Percentiles rank a stretch among this genome's conserved stretches.
Evolutionary conservation across 2,888 invertebrate genomes (phyloP).

Genomic region (Orthonychiurus folsomi): DNA sequence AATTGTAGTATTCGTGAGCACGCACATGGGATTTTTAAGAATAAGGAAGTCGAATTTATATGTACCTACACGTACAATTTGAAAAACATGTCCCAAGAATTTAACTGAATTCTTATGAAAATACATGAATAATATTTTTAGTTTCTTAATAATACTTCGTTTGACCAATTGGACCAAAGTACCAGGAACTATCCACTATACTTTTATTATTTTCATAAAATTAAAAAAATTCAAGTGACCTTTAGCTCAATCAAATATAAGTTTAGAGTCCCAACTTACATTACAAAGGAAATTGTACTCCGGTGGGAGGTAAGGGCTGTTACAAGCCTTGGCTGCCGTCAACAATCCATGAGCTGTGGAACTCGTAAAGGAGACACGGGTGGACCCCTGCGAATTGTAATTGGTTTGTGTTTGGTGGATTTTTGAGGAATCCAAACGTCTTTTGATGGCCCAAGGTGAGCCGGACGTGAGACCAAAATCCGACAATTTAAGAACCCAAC

Average conservation of each 20-base stretch:
- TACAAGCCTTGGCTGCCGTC: neutral
- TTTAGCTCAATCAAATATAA: too few species aligned
- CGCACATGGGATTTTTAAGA: too few species aligned
- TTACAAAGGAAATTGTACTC: constrained; percentile 31
- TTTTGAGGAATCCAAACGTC: neutral
- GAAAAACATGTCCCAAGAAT: too few species aligned
- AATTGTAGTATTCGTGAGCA: too few species aligned
- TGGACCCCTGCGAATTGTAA: neutral
- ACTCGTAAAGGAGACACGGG: neutral
- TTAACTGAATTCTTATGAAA: too few species aligned
- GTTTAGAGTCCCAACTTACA: constrained; percentile 16
- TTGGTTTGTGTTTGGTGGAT: neutral
- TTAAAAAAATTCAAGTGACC: neutral
- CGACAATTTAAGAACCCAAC: constrained; percentile 80
- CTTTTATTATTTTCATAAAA: too few species aligned
- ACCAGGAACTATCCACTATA: too few species aligned
- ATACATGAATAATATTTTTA: too few species aligned
- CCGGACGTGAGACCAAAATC: constrained; percentile 61
- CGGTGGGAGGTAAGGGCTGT: constrained; percentile 34
- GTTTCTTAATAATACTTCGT: too few species aligned
- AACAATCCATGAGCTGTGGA: neutral
- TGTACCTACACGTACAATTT: too few species aligned
- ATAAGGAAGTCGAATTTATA: too few species aligned
- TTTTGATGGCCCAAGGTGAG: neutral
- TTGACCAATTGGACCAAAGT: too few species aligned